Evolutionary conservation across 2,888 invertebrate species (phyloP).

Genomic region (Sepioteuthis lessoniana): DNA sequence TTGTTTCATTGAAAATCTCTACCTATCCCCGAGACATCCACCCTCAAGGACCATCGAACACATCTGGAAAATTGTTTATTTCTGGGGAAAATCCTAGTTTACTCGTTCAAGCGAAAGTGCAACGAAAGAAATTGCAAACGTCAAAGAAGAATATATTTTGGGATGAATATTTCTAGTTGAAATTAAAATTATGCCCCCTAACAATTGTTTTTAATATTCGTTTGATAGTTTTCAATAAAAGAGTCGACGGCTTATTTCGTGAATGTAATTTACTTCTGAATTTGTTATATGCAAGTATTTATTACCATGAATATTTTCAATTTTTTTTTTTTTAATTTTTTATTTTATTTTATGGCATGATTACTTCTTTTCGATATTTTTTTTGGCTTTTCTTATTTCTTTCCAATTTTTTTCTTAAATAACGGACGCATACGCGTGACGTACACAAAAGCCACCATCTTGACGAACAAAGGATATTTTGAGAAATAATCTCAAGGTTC

Average conservation of each 20-base stretch:
- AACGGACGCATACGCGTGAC: neutral
- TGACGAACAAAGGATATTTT: neutral
- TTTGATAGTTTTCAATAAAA: neutral
- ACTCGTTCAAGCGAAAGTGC: neutral
- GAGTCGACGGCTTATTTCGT: neutral
- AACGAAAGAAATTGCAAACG: neutral
- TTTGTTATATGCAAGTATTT: neutral
- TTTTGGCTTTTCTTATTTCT: neutral
- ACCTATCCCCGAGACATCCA: neutral
- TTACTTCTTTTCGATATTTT: neutral
- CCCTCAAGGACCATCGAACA: neutral
- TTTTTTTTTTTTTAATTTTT: too few relatives aligned
- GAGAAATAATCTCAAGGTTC: neutral
- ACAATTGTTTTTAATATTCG: neutral
- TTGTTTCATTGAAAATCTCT: neutral
- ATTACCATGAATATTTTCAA: too few relatives aligned
- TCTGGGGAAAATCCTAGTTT: neutral
- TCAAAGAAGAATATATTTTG: too few relatives aligned
- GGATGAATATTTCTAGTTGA: neutral
- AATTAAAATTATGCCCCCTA: neutral
- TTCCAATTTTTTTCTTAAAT: neutral
- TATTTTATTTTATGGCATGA: too few relatives aligned
- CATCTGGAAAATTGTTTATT: neutral
- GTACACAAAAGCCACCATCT: neutral
- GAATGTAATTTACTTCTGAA: neutral